Evolutionary conservation across 2,113 vertebrate species (phyloP).

Genomic region (Zosterops hypoxanthus): DNA sequence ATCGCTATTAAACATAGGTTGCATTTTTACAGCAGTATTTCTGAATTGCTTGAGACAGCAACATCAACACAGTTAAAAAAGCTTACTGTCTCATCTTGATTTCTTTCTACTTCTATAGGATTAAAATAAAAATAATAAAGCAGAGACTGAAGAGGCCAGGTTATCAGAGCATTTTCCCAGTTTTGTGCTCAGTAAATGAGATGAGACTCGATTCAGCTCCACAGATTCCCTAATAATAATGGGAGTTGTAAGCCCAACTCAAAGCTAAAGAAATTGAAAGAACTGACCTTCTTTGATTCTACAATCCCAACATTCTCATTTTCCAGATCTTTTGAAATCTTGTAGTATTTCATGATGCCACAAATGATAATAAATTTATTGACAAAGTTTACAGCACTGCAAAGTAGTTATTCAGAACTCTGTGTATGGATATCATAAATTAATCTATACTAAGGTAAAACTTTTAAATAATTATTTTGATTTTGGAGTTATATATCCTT

Average conservation of each 20-base stretch:
- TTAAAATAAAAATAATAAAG: conserved; percentile 23
- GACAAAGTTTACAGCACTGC: not conserved
- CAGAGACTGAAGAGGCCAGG: conserved; percentile 14
- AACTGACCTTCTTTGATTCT: not conserved
- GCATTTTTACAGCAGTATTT: conserved; percentile 10
- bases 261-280: conserved; percentile 26
- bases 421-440: not conserved
- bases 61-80: not conserved
- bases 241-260: conserved; percentile 12
- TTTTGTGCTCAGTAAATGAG: conserved; percentile 10
- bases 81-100: not conserved
- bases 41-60: conserved; percentile 2
- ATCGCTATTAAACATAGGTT: conserved; percentile 39
- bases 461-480: conserved; percentile 30
- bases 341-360: not conserved
- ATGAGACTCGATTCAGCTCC: conserved; percentile 20
- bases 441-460: conserved; percentile 13
- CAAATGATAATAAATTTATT: not conserved
- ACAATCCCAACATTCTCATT: conserved; percentile 20
- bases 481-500: not conserved
- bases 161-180: conserved; percentile 19
- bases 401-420: conserved; percentile 18
- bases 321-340: not conserved
- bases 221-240: conserved; percentile 42
- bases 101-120: conserved; percentile 21